Evolutionary conservation across 2,888 invertebrate species (phyloP), one percentile per base, ranked within the genome.

Genomic region (Epinotia ramella): DNA sequence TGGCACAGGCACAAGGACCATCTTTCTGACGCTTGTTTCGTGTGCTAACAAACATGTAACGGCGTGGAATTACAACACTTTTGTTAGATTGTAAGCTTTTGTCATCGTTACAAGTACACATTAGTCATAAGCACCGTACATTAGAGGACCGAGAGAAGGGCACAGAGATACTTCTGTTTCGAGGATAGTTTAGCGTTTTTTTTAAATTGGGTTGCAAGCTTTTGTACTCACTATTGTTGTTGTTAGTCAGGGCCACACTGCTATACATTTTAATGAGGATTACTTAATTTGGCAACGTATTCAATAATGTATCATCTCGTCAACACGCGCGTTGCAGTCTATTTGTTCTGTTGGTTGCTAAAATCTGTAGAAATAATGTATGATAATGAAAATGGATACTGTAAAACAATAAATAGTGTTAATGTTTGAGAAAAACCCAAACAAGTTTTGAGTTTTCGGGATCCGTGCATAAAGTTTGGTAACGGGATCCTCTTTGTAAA

Each of bases 61-160:
- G 92, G 92, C 89, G 92, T 89, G 88, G 90, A 86, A 89, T 91
- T 91, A 92, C 92, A 91, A 92, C 90, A 92, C 90, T 91, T 87
- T 91, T 92, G 92, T 91, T 88, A 87, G 87, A 89, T 91, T 89
- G 88, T 92, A 87, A 89, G 89, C 90, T 92, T 92, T 92, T 92
- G 91, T 92, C 88, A 87, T 89, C 84, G 88, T 88, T 86, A 86
- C 86, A 85, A 88, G 89, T 88, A 88, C 87, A 88, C 88, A 90
- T 91, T 88, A 88, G 89, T 88, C 89, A 89, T 90, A 89, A 87
- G 85, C 82, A 83, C 82, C 80, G 82, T 80, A 82, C 79, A 79
- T 84, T 81, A 84, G 79, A 78, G 79, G 49, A 46, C 65, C 57
- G 53, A 62, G 64, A 71, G 62, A 64, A 57, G 68, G 56, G 44